Conservation (phyloP, 2,888 invertebrate species). For the Andricus quercusramuli region DNA sequence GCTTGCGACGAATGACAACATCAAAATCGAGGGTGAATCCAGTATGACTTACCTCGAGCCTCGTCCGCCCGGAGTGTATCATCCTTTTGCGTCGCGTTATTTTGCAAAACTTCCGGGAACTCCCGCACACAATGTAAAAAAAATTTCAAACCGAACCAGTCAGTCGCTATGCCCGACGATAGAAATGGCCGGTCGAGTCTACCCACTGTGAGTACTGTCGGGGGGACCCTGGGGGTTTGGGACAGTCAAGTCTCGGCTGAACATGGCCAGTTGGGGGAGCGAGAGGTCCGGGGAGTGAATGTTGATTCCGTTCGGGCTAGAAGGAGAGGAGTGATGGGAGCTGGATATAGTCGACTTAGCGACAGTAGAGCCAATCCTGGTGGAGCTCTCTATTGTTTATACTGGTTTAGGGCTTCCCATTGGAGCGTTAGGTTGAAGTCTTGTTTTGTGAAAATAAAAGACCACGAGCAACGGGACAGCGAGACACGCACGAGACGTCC, state of each 20-base stretch:
- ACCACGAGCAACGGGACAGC: background rate
- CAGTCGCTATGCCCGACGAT: slow-evolving; percentile 68
- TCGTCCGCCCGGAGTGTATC: slow-evolving; percentile 78
- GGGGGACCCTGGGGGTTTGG: slow-evolving; percentile 29
- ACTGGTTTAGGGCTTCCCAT: slow-evolving; percentile 60
- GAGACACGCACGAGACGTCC: background rate
- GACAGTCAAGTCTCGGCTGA: slow-evolving; percentile 60
- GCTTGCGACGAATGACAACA: slow-evolving; percentile 42
- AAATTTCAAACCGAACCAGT: slow-evolving; percentile 57
- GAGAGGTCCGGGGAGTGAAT: slow-evolving; percentile 50
- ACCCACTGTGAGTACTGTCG: slow-evolving; percentile 51
- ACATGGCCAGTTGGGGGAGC: slow-evolving; percentile 33
- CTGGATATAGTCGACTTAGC: slow-evolving; percentile 68
- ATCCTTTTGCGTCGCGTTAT: slow-evolving; percentile 79
- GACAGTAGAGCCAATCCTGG: slow-evolving; percentile 70
- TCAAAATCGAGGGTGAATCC: slow-evolving; percentile 46
- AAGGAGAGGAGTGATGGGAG: slow-evolving; percentile 57
- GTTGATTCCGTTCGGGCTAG: slow-evolving; percentile 51
- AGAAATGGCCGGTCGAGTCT: slow-evolving; percentile 79
- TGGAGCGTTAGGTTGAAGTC: slow-evolving; percentile 58
- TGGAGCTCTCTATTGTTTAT: slow-evolving; percentile 68
- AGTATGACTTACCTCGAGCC: slow-evolving; percentile 77
- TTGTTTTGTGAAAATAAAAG: background rate
- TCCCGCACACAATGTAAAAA: slow-evolving; percentile 69
- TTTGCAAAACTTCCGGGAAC: slow-evolving; percentile 74